Base-by-base conservation (phyloP, 2,113 vertebrate species). In the Gallinago paraguaiae region DNA sequence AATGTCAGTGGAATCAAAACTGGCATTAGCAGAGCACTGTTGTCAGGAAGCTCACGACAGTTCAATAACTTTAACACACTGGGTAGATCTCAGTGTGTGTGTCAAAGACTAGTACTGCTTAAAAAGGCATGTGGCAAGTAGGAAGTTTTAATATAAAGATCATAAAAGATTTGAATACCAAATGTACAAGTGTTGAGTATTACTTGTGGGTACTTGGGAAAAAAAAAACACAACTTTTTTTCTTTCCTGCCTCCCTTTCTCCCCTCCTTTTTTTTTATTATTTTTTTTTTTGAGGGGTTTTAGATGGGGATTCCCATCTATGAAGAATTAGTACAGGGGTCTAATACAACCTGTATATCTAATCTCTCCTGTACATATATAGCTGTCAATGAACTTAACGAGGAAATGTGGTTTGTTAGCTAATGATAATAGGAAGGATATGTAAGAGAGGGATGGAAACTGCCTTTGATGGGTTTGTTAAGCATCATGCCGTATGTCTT, bases 1-100 rank as follows among this genome's bases (percentile, higher is more conserved):
- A 96, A 96, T 96, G 50, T 92, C 97, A 96, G 67, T 56, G 79
- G 92, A 90, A 94, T 96, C 90, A 90, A 91, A 76, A 82, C 57
- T 43, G 85, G 92, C 70, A 88, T 90, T 95, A 91, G 59, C 93
- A 69, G 60, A 94, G 64, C 31, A 64, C 60, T 93, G 90, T 76
- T 83, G 69, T 96, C 76, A 86, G 90, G 90, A 93, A 95, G 88
- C 76, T 69, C 57, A 0, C 61, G 39, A 88, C 85, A 88, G 93
- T 93, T 96, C 94, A 92, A 78, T 92, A 96, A 87, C 88, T 96
- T 91, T 71, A 88, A 86, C 41, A 56, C 61, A 75, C 80, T 78
- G 75, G 75, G 72, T 92, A 96, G 88, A 88, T 75, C 86, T 93
- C 50, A 86, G 54, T 17, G 78, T 95, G 65, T 94, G 71, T 94